These are phyloP conservation scores for Diplazon laetatorius DNA, from an alignment of 2,888 invertebrate species.

Conservation along the genomic window DNA sequence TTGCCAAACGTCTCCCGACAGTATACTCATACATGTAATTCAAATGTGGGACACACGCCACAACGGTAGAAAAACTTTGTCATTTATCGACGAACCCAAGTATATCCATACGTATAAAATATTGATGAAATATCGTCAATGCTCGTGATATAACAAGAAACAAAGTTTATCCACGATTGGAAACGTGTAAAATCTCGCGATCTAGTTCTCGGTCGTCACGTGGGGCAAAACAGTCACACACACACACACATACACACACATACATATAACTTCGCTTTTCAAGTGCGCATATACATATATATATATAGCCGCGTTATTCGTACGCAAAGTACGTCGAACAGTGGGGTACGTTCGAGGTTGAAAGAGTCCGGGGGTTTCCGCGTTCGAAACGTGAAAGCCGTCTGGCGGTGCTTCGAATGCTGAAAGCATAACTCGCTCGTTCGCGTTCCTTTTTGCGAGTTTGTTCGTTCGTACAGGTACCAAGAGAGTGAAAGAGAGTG, in stretches of 20 bases:
- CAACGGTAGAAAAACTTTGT: no score
- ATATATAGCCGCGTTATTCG: constrained; percentile 16
- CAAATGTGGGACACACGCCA: no score
- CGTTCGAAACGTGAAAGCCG: constrained; percentile 44
- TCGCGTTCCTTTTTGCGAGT: constrained; percentile 47
- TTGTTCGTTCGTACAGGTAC: constrained; percentile 52
- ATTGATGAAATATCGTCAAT: no score
- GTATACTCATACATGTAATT: no score
- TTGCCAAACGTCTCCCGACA: no score
- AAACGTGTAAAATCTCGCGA: constrained; percentile 6
- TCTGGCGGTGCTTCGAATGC: constrained; percentile 44
- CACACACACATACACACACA: no score
- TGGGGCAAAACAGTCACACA: no score
- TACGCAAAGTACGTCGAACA: constrained; percentile 28
- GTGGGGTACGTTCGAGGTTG: constrained; percentile 16
- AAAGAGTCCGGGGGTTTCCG: constrained; percentile 21
- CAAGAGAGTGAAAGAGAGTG: no score
- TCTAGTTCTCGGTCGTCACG: constrained; percentile 11
- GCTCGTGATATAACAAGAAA: neutral
- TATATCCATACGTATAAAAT: no score
- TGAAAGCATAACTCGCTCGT: constrained; percentile 54
- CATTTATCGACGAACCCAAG: no score
- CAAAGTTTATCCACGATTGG: neutral
- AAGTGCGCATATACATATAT: no score
- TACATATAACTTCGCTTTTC: no score